A percentile compares a stretch with the other conserved stretches of the same genome.
Evolutionary conservation across 2,888 invertebrate genomes (phyloP).

Genomic region (Malthinus flaveolus): DNA sequence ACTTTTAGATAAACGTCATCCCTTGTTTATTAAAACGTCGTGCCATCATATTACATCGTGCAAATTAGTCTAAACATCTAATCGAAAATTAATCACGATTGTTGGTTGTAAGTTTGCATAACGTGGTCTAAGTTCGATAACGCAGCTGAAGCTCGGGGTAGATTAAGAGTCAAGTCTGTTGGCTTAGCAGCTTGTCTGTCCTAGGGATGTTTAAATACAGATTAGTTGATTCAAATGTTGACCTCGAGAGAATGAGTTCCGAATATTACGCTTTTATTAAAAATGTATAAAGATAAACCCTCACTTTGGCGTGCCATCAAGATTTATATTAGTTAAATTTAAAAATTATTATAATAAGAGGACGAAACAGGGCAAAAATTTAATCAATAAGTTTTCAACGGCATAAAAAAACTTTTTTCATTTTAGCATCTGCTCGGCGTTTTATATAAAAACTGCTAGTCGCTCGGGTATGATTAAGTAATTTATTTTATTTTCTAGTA

Average conservation of each 20-base stretch:
- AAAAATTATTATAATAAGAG: no score
- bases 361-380: no score
- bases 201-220: conserved; percentile 42
- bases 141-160: conserved; percentile 38
- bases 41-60: conserved; percentile 6
- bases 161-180: conserved; percentile 45
- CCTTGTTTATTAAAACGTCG: conserved; percentile 4
- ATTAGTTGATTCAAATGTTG: conserved; percentile 40
- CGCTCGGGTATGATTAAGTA: no score
- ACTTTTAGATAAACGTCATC: not conserved
- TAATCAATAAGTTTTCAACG: no score
- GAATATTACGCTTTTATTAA: no score
- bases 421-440: no score
- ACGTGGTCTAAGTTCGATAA: conserved; percentile 37
- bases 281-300: no score
- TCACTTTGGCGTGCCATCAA: no score
- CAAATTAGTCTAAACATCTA: conserved; percentile 35
- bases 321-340: no score
- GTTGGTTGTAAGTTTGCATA: conserved; percentile 38
- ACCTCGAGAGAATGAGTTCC: conserved; percentile 27
- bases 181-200: conserved; percentile 46
- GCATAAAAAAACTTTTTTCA: no score
- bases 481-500: no score
- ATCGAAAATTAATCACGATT: conserved; percentile 41
- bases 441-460: no score